Evolutionary conservation across 2,888 invertebrate genomes (phyloP).

Genomic region (Melinaea menophilus): DNA sequence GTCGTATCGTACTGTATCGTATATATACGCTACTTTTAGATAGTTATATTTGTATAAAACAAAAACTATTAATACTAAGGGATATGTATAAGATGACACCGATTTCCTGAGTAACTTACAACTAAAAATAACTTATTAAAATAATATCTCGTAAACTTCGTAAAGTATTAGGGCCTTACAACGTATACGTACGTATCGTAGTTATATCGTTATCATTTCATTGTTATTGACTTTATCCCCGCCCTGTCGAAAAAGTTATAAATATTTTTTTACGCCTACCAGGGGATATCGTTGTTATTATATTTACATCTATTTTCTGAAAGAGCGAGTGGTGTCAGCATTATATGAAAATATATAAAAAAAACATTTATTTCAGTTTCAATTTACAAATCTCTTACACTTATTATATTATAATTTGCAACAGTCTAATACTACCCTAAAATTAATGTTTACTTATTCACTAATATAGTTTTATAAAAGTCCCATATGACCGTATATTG

Average conservation of each 20-base stretch:
- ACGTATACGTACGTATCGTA: no score
- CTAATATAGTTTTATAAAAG: not conserved
- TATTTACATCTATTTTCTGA: not conserved
- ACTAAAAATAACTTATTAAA: no score
- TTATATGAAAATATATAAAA: not conserved
- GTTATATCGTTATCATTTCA: conserved; percentile 8
- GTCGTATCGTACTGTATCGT: conserved; percentile 9
- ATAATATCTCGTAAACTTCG: no score
- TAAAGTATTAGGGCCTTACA: no score
- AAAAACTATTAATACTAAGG: no score
- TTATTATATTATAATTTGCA: not conserved
- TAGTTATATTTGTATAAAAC: no score
- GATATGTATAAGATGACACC: no score
- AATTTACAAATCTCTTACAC: not conserved
- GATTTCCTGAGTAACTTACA: no score
- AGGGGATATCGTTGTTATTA: not conserved
- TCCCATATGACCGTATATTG: not conserved
- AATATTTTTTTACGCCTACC: conserved; percentile 24
- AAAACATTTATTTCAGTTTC: not conserved
- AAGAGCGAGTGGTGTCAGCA: not conserved
- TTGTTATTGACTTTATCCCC: conserved; percentile 35
- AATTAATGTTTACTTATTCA: no score
- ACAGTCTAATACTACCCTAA: not conserved
- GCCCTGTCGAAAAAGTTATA: conserved; percentile 32
- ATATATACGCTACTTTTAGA: not conserved